Evolutionary conservation across 2,888 invertebrate species (phyloP).

Genomic region (Acleris sparsana): DNA sequence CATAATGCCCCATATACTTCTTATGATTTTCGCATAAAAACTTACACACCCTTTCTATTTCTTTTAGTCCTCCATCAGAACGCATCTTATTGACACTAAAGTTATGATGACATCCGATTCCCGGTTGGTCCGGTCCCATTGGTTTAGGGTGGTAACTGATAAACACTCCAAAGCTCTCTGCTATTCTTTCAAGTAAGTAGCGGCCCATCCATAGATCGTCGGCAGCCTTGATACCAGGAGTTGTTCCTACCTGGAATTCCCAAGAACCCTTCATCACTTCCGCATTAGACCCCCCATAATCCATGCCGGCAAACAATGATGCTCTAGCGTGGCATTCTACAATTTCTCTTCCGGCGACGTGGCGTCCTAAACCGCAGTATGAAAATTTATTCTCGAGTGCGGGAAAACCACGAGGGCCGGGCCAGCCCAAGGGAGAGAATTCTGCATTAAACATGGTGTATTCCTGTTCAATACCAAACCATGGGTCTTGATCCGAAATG

Average conservation of each 20-base stretch:
- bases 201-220: conserved; percentile 95
- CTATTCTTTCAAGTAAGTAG: conserved; percentile 91
- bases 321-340: conserved; percentile 93
- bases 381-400: conserved; percentile 89
- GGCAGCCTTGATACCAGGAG: conserved; percentile 91
- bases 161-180: conserved; percentile 92
- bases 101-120: conserved; percentile 94
- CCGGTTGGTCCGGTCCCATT: conserved; percentile 92
- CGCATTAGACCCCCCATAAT: conserved; percentile 96
- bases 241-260: conserved; percentile 96
- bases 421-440: conserved; percentile 94
- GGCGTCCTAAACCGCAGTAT: conserved; percentile 97
- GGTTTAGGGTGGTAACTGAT: conserved; percentile 89
- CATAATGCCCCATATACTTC: conserved; percentile 95
- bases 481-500: conserved; percentile 86
- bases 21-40: conserved; percentile 70
- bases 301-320: conserved; percentile 96
- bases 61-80: conserved; percentile 86
- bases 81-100: conserved; percentile 95
- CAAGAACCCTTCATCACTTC: conserved; percentile 99
- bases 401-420: conserved; percentile 94
- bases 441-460: conserved; percentile 93
- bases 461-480: conserved; percentile 97
- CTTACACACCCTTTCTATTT: conserved; percentile 96
- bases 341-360: conserved; percentile 96